Conservation (phyloP, 1,140 invertebrate species). For the Probaryconus sp. region DNA sequence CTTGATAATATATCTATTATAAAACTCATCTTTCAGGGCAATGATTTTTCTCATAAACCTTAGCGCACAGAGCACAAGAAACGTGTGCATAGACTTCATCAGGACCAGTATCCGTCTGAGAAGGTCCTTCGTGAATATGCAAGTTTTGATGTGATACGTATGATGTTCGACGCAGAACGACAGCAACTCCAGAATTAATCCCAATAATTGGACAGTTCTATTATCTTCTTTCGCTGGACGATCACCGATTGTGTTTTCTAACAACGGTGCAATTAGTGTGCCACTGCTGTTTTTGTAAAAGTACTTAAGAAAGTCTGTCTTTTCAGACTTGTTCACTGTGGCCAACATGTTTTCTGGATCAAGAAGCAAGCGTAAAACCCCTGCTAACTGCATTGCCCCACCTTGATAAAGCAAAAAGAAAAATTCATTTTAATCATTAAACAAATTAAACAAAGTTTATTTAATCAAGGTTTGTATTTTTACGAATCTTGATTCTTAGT, state of each 20-base stretch:
- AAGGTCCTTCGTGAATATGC: slow-evolving; percentile 97
- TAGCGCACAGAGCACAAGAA: slow-evolving; percentile 96
- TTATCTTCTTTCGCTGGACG: slow-evolving; percentile 95
- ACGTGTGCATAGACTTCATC: slow-evolving; percentile 98
- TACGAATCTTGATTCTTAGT: too few relatives aligned
- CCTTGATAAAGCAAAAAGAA: too few relatives aligned
- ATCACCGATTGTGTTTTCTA: slow-evolving; percentile 93
- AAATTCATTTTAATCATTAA: too few relatives aligned
- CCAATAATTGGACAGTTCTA: slow-evolving; percentile 95
- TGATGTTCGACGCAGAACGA: slow-evolving; percentile 99
- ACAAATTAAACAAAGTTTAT: too few relatives aligned
- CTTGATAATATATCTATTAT: slow-evolving; percentile 97
- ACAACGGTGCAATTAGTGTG: slow-evolving; percentile 93
- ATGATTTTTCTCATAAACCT: slow-evolving; percentile 98
- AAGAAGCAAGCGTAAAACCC: slow-evolving; percentile 93
- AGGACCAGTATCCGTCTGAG: slow-evolving; percentile 95
- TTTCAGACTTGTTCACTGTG: slow-evolving; percentile 96
- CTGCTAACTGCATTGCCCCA: slow-evolving; percentile 96
- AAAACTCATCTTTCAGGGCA: slow-evolving; percentile 98
- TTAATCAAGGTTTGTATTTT: too few relatives aligned
- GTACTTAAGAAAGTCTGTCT: slow-evolving; percentile 98
- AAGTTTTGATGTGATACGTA: slow-evolving; percentile 99
- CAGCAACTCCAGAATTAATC: slow-evolving; percentile 95
- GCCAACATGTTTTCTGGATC: slow-evolving; percentile 99
- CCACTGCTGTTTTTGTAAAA: slow-evolving; percentile 99